phyloP scores from a whole-genome alignment of 2,888 invertebrate species.

The Cephus nigrinus region DNA sequence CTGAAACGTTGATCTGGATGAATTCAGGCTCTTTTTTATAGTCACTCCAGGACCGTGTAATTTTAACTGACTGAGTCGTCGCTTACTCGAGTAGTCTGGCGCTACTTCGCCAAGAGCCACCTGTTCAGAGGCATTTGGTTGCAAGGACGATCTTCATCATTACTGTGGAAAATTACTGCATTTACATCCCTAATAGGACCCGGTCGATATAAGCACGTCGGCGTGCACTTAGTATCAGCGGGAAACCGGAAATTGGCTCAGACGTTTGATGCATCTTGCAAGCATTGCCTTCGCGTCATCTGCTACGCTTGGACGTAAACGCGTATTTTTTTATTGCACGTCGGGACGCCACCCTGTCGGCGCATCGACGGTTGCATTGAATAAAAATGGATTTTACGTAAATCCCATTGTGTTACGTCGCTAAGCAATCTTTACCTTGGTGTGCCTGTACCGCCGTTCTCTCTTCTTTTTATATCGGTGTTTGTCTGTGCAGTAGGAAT shows the following conservation, averaged over 20 bases:
- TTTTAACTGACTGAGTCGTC: constrained; percentile 31
- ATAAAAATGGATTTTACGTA: constrained; percentile 44
- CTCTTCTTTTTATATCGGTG: background rate
- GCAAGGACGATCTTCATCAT: constrained; percentile 45
- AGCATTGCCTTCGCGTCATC: too few species aligned
- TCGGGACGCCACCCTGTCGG: too few species aligned
- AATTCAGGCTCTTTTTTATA: constrained; percentile 28
- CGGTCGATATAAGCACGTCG: constrained; percentile 46
- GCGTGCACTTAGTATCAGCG: constrained; percentile 36
- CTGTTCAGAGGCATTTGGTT: constrained; percentile 49
- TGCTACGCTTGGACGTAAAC: too few species aligned
- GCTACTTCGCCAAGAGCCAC: constrained; percentile 8
- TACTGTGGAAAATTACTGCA: constrained; percentile 52
- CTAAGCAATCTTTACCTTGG: background rate
- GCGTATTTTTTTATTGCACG: too few species aligned
- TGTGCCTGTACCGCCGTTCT: background rate
- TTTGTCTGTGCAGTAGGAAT: background rate
- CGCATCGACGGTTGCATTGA: constrained; percentile 26
- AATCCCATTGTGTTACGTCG: constrained; percentile 37
- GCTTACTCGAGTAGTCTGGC: background rate
- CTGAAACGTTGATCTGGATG: constrained; percentile 34
- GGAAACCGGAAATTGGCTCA: constrained; percentile 18
- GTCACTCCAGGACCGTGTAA: constrained; percentile 24
- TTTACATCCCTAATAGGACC: constrained; percentile 57
- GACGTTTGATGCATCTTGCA: too few species aligned